phyloP scores from a whole-genome alignment of 2,797 vertebrate genomes.

The Borostomias antarcticus region DNA sequence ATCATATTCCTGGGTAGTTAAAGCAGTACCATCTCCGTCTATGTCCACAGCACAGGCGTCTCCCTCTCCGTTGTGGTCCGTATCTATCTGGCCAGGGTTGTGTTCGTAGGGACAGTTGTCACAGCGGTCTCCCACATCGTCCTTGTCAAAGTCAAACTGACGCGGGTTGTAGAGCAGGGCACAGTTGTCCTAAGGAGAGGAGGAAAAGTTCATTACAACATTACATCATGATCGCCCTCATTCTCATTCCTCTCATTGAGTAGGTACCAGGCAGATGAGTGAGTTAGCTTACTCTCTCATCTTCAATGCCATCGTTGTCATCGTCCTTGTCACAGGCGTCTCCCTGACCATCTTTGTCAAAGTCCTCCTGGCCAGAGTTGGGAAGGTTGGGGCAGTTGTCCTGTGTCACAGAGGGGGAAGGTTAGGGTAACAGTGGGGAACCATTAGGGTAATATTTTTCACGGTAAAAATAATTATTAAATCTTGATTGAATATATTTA shows the following conservation, averaged over 20 bases:
- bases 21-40: slow-evolving; percentile 99
- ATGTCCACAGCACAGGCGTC: slow-evolving; percentile 95
- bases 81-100: slow-evolving; percentile 96
- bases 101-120: slow-evolving; percentile 97
- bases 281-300: slow-evolving; percentile 85
- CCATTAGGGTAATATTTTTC: neutral
- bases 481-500: too few relatives aligned
- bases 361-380: slow-evolving; percentile 98
- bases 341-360: slow-evolving; percentile 94
- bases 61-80: slow-evolving; percentile 92
- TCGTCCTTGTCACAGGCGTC: slow-evolving; percentile 98
- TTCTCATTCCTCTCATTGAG: too few relatives aligned
- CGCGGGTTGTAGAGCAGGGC: slow-evolving; percentile 95
- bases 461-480: too few relatives aligned
- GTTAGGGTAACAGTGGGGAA: neutral
- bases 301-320: slow-evolving; percentile 91
- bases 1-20: too few relatives aligned
- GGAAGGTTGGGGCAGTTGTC: slow-evolving; percentile 96
- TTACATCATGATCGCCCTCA: too few relatives aligned
- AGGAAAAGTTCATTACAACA: neutral
- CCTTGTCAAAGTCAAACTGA: slow-evolving; percentile 96
- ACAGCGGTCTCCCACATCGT: slow-evolving; percentile 95
- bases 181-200: slow-evolving; percentile 88
- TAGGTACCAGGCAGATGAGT: too few relatives aligned
- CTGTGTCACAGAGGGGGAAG: slow-evolving; percentile 64